Conservation (phyloP, 2,797 vertebrate genomes). For the Cuniculus paca region DNA sequence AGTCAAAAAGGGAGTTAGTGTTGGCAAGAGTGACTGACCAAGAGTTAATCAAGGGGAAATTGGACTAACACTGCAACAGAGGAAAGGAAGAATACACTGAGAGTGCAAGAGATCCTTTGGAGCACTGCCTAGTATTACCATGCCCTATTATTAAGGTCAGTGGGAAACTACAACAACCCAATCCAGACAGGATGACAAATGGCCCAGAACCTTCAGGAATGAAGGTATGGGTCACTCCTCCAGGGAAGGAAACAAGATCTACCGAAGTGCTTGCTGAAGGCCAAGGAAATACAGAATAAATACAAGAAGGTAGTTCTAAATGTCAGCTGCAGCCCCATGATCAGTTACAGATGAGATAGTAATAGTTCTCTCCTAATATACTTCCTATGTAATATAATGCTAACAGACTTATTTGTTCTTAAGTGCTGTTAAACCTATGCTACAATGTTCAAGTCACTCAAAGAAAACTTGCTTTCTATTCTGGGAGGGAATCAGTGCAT, state of each 20-base stretch:
- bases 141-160: not conserved
- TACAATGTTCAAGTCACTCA: not conserved
- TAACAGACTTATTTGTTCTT: not conserved
- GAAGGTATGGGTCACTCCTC: not conserved
- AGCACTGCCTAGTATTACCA: not conserved
- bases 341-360: not conserved
- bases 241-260: not conserved
- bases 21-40: not conserved
- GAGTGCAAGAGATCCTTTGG: not conserved
- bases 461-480: not conserved
- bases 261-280: not conserved
- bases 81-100: not conserved
- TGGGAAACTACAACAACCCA: not conserved
- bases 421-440: not conserved
- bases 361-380: not conserved
- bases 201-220: not conserved
- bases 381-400: not conserved
- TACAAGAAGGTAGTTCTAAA: not conserved
- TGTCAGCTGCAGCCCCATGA: not conserved
- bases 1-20: not conserved
- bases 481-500: not conserved
- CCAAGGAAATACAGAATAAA: not conserved
- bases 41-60: not conserved
- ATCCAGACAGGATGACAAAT: not conserved
- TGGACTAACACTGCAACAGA: not conserved